Evolutionary conservation across 2,113 vertebrate genomes (phyloP).

Genomic region (Nanorana parkeri): DNA sequence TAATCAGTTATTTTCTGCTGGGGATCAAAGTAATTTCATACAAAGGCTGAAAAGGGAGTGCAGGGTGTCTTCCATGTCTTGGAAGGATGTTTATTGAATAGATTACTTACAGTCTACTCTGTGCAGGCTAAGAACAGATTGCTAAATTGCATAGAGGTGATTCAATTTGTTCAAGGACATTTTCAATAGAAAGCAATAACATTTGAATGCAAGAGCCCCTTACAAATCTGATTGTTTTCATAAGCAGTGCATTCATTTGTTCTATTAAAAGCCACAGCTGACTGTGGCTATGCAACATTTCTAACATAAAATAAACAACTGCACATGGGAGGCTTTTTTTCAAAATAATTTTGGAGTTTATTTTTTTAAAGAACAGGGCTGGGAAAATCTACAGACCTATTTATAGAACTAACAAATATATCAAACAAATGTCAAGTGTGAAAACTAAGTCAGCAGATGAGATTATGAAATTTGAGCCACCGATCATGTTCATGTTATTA

Average conservation of each 20-base stretch:
- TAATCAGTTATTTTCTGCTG: constrained; percentile 56
- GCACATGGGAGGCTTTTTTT: not conserved
- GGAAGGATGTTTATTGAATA: constrained; percentile 46
- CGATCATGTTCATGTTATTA: constrained; percentile 62
- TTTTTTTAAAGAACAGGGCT: constrained; percentile 59
- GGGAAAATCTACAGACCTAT: constrained; percentile 63
- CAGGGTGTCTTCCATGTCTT: constrained; percentile 29
- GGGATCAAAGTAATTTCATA: constrained; percentile 55
- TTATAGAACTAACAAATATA: constrained; percentile 65
- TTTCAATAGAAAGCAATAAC: constrained; percentile 13
- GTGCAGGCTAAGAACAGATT: constrained; percentile 32
- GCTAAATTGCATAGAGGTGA: constrained; percentile 37
- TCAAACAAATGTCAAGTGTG: constrained; percentile 68
- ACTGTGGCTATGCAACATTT: not conserved
- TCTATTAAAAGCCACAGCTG: not conserved
- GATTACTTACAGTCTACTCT: constrained; percentile 47
- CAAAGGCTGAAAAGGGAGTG: constrained; percentile 48
- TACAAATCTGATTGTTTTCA: constrained; percentile 36
- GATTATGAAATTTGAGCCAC: constrained; percentile 71
- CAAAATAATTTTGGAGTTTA: not conserved
- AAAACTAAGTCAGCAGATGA: constrained; percentile 66
- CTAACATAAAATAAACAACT: not conserved
- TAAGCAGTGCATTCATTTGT: constrained; percentile 1
- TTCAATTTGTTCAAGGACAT: constrained; percentile 36
- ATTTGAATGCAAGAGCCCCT: constrained; percentile 23